Evolutionary conservation across 2,113 vertebrate species (phyloP), one percentile per base, ranked within the genome.

Genomic region (Sceloporus undulatus): DNA sequence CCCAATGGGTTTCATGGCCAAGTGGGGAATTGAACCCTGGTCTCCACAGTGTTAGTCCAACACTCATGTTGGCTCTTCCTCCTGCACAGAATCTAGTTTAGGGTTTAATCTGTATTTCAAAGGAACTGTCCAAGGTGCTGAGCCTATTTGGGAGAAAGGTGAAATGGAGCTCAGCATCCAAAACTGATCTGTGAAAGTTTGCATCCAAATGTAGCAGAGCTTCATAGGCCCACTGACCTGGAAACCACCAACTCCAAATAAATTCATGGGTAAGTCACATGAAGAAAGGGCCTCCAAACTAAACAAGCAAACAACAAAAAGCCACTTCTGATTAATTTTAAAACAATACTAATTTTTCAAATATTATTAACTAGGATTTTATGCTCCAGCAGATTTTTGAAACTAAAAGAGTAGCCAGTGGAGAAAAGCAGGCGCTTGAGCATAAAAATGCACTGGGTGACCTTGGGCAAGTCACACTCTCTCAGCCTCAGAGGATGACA

Each of bases 251-350:
- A 34, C 34, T 34, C 10, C 75, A 77, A 27, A 42, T 34, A 38
- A 34, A 19, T 6, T 29, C 13, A 38, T 29, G 14, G n/a, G 40
- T 59, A 10, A 1, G 0, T 0, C 19, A 8, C 0, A 0, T 87
- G 85, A 82, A 70, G 73, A 29, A 59, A 88, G 84, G 23, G 66
- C 54, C 11, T 40, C 38, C 23, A 70, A 29, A 80, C 29, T 9
- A 40, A 25, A 21, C 19, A 42, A 76, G n/a, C 8, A 23, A 40
- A 0, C 27, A 29, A 56, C 14, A 56, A 79, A 25, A 62, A 23
- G 18, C 11, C 54, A 38, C 42, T 80, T 62, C 56, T n/a, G 34
- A 34, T 4, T 13, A 59, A 14, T 6, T 23, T 85, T 40, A 14
- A 84, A 77, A 5, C 34, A 25, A n/a, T 38, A 8, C 7, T 79